Percentiles rank a stretch among this genome's conserved stretches.
Evolutionary conservation across 2,888 invertebrate species (phyloP).

Genomic region (Conomelus anceps): DNA sequence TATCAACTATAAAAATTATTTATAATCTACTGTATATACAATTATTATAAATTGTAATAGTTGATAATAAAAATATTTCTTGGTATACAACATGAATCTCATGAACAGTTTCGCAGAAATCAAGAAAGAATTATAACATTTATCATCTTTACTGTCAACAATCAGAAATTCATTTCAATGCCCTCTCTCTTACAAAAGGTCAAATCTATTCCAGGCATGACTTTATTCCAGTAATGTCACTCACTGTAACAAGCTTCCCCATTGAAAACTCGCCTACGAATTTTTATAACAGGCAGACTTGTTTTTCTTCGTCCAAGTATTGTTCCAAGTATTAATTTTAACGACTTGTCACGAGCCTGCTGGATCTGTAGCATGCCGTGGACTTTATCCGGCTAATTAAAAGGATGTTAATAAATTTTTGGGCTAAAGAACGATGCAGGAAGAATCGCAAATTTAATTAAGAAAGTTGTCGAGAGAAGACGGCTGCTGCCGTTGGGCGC

Average conservation of each 20-base stretch:
- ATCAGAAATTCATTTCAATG: too few species aligned
- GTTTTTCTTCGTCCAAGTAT: not conserved
- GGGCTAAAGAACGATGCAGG: not conserved
- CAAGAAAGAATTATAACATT: too few species aligned
- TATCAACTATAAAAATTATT: too few species aligned
- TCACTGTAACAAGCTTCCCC: not conserved
- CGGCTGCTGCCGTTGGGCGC: too few species aligned
- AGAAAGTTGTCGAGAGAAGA: not conserved
- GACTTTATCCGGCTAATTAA: not conserved
- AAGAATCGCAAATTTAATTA: not conserved
- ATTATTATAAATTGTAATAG: too few species aligned
- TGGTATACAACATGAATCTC: too few species aligned
- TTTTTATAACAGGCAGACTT: not conserved
- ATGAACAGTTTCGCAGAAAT: too few species aligned
- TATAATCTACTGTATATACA: too few species aligned
- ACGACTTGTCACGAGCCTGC: not conserved
- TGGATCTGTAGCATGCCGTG: not conserved
- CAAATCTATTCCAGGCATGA: not conserved
- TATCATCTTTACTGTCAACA: too few species aligned
- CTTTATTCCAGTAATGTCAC: not conserved
- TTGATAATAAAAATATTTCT: too few species aligned
- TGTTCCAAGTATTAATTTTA: not conserved
- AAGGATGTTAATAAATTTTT: not conserved
- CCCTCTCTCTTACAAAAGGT: not conserved
- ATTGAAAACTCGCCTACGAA: not conserved